Base-by-base conservation (phyloP, 2,113 vertebrate species). In the Dasyprocta punctata region DNA sequence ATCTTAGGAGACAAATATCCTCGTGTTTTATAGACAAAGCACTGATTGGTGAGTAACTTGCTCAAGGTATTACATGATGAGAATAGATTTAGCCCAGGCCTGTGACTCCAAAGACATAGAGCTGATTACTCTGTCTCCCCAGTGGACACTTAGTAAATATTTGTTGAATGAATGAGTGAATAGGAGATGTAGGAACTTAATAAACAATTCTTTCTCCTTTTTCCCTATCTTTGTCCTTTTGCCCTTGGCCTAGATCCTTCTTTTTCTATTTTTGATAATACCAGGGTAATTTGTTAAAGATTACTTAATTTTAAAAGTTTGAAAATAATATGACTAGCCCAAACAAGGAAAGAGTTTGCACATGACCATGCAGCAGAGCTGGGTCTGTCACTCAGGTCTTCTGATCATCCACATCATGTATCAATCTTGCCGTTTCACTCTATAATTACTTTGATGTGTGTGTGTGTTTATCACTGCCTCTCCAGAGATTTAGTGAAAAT, bases 301-400 rank as follows among this genome's bases (percentile, higher is more conserved):
- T 81, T 85, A 69, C 38, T 89, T 93, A 86, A 56, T 85, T 89
- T 93, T 60, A 78, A 82, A 86, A 47, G 24, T 82, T 83, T 86
- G 58, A 67, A 58, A 89, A 92, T 41, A 63, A 49, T n/a, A 71
- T 49, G 49, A 81, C 84, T 80, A 47, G 19, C 54, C 69, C 52
- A 78, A 41, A 38, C 75, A 83, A 54, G 82, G 81, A 73, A 56
- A 54, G 73, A 60, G 36, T 82, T 91, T 83, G 16, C 36, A 33
- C 24, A 20, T 54, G n/a, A 47, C n/a, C 38, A 4, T 28, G 36
- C 1, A 41, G 47, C 90, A 65, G 26, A 83, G 41, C 49, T 44
- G 47, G 58, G 41, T 86, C 71, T 84, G 33, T 94, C 89, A 65
- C 61, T 38, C 24, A 41, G 6, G 26, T 91, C 49, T 65, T 36